These are phyloP conservation scores for Molorchus minor DNA, from an alignment of 2,888 invertebrate species.

Conservation along the genomic window DNA sequence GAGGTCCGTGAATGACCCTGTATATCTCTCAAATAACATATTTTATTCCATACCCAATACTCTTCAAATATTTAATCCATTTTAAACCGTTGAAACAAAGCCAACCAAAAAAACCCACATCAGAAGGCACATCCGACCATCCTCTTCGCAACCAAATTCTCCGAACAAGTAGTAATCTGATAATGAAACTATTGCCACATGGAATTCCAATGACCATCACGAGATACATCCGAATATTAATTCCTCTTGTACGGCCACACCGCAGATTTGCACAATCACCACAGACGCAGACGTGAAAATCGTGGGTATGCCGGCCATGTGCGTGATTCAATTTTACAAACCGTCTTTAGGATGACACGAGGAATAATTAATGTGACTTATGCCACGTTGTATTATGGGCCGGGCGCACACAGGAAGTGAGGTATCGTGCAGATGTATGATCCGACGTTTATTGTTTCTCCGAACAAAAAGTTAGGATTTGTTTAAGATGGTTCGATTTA, in stretches of 20 bases:
- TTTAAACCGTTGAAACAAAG: no score
- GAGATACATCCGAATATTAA: conserved; percentile 5
- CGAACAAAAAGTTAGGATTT: no score
- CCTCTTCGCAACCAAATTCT: neutral
- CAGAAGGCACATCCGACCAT: conserved; percentile 6
- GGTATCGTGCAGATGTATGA: no score
- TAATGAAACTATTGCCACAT: conserved; percentile 6
- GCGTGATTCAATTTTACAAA: conserved; percentile 13
- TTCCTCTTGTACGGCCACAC: neutral
- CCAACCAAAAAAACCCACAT: neutral
- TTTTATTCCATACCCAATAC: no score
- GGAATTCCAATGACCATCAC: conserved; percentile 1
- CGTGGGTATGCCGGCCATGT: conserved; percentile 1
- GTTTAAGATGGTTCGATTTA: no score
- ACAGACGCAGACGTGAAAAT: conserved; percentile 6
- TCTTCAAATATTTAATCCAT: no score
- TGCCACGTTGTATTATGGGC: conserved; percentile 13
- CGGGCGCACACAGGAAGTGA: conserved; percentile 4
- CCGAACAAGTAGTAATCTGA: conserved; percentile 12
- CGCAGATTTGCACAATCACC: neutral
- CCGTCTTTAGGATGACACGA: conserved; percentile 9
- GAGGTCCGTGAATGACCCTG: no score
- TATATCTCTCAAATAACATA: no score
- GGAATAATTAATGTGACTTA: conserved; percentile 22
- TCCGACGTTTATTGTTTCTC: no score